Base-by-base conservation (phyloP, 2,797 vertebrate genomes). In the Hypotaenidia philippensis region DNA sequence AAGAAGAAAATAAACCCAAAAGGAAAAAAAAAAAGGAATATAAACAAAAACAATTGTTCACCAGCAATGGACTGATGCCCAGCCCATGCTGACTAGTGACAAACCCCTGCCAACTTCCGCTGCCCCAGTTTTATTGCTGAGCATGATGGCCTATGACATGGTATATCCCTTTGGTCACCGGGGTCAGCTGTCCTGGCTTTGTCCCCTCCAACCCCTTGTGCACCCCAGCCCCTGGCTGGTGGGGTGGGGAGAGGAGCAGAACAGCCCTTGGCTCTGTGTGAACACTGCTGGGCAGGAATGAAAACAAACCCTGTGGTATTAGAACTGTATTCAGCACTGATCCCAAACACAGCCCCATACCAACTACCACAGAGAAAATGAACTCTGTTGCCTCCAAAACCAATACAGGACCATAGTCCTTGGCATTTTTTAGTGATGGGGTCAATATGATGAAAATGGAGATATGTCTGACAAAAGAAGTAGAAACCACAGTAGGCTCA, bases 21-120 rank as follows among this genome's bases (percentile, higher is more conserved):
- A 9, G 41, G 17, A 19, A 44, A 19, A 41, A 57, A 61, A 61
- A 7, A 7, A 20, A 55, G 4, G 8, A 6, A 60, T 50, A 4
- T 7, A n/a, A 50, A 76, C 56, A 5, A n/a, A 44, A 63, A 29
- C 2, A 34, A 15, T 4, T 57, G 1, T 5, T 77, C 13, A 9
- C 29, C 4, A 34, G 13, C 25, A 70, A 11, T 7, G 0, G 1
- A 40, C 16, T 0, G 3, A 49, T 47, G 27, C 8, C 18, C 5
- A 53, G 7, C 16, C 25, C 21, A 19, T 8, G 12, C 41, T 57
- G 32, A 38, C 34, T 3, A 10, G 20, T 0, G 4, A 16, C 22
- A 63, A 63, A 18, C 4, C 8, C 19, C 21, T 5, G 41, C 5
- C 27, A 70, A 6, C 5, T 5, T 31, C 26, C 8, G 3, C 3